Conservation (phyloP, 1,140 invertebrate species). For the Rhopalosiphum maidis region DNA sequence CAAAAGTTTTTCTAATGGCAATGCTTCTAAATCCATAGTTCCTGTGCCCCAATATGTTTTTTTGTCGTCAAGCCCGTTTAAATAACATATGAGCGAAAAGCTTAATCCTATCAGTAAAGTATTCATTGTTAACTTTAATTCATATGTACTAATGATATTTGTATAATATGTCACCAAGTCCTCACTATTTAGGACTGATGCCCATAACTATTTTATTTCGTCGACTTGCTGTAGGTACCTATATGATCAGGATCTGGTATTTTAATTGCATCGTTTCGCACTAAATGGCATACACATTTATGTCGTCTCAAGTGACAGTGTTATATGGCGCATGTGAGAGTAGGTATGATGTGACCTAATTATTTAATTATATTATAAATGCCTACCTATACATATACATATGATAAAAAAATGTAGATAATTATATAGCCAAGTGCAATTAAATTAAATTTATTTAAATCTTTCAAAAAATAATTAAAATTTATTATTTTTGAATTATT, state of each 20-base stretch:
- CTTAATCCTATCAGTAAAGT: conserved; percentile 1
- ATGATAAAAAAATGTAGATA: not conserved
- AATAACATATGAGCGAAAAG: not conserved
- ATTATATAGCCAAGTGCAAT: not conserved
- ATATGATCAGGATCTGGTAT: not conserved
- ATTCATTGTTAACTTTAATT: not conserved
- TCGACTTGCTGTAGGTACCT: not conserved
- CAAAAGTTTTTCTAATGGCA: conserved; percentile 20
- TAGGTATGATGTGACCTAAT: not conserved
- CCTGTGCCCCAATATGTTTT: not conserved
- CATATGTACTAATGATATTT: not conserved
- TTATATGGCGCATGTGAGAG: not conserved
- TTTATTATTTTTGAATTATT: not conserved
- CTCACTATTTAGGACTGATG: conserved; percentile 6
- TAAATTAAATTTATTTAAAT: too few relatives aligned
- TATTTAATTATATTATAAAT: not conserved
- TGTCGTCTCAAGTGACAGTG: not conserved
- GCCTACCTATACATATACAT: not conserved
- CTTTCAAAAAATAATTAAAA: not conserved
- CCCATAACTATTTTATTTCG: not conserved
- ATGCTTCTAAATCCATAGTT: conserved; percentile 33
- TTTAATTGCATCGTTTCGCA: conserved; percentile 36
- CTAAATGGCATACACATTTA: not conserved
- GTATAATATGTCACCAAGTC: not conserved
- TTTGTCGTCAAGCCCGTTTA: not conserved